Evolutionary conservation across 1,140 invertebrate genomes (phyloP).

Genomic region (Coelopa frigida): DNA sequence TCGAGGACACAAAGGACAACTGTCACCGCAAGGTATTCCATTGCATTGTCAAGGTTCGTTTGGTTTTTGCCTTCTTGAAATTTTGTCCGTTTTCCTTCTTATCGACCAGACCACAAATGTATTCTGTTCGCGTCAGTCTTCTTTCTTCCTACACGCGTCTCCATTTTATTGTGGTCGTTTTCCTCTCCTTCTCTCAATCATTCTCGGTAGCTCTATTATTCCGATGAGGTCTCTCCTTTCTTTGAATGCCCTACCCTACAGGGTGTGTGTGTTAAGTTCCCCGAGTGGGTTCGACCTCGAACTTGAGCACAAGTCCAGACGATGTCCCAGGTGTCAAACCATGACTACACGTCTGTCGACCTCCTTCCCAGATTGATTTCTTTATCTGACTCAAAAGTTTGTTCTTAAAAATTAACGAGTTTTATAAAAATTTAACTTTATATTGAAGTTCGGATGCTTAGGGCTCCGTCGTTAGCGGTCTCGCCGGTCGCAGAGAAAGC

Average conservation of each 20-base stretch:
- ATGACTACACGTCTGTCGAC: no score
- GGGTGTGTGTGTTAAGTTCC: background rate
- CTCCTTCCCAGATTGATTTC: no score
- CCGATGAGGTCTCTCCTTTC: background rate
- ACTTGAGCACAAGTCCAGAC: no score
- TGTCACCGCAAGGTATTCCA: conserved; percentile 13
- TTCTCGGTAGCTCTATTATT: background rate
- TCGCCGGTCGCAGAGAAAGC: no score
- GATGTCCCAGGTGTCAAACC: no score
- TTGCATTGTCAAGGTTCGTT: conserved; percentile 13
- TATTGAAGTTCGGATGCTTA: no score
- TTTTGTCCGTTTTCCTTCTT: background rate
- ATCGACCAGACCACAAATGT: no score
- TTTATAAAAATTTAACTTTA: no score
- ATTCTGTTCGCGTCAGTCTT: background rate
- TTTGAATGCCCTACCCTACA: background rate
- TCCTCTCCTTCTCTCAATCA: background rate
- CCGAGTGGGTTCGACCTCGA: no score
- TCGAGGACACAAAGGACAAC: conserved; percentile 12
- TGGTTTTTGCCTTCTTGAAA: background rate
- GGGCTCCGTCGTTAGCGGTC: no score
- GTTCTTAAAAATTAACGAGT: no score
- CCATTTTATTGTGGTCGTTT: background rate
- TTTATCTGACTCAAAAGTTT: no score
- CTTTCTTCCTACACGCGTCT: background rate